phyloP scores from a whole-genome alignment of 2,888 invertebrate genomes.

The Eupithecia pulchellata region DNA sequence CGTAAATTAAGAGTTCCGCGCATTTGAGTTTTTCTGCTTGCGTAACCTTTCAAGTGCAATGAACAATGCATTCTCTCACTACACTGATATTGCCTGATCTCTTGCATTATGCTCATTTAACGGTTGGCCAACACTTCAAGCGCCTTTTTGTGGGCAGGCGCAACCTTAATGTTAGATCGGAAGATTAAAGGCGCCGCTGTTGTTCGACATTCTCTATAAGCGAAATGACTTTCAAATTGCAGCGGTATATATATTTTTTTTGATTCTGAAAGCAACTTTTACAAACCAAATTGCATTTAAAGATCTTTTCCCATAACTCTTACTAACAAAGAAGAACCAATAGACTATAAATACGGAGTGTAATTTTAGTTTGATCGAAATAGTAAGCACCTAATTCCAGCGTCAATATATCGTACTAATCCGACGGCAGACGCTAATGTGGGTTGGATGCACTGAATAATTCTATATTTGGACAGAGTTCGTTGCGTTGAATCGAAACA shows the following conservation, averaged over 20 bases:
- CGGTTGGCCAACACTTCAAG: conserved; percentile 39
- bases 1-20: background rate
- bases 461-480: conserved; percentile 63
- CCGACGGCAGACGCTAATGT: conserved; percentile 46
- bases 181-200: conserved; percentile 17
- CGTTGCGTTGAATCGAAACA: conserved; percentile 57
- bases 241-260: no score
- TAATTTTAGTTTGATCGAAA: conserved; percentile 41
- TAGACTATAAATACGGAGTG: background rate
- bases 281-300: background rate
- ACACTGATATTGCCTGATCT: conserved; percentile 37
- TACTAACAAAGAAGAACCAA: background rate
- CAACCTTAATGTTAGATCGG: conserved; percentile 27
- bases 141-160: conserved; percentile 26
- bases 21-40: background rate
- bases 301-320: background rate
- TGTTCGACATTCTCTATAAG: conserved; percentile 2
- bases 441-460: conserved; percentile 56
- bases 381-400: conserved; percentile 44
- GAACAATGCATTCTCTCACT: conserved; percentile 33
- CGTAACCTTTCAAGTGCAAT: conserved; percentile 11
- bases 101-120: conserved; percentile 39
- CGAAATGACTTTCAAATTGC: background rate
- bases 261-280: background rate
- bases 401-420: conserved; percentile 43